phyloP scores from a whole-genome alignment of 2,113 vertebrate species.

The Trichechus manatus region DNA sequence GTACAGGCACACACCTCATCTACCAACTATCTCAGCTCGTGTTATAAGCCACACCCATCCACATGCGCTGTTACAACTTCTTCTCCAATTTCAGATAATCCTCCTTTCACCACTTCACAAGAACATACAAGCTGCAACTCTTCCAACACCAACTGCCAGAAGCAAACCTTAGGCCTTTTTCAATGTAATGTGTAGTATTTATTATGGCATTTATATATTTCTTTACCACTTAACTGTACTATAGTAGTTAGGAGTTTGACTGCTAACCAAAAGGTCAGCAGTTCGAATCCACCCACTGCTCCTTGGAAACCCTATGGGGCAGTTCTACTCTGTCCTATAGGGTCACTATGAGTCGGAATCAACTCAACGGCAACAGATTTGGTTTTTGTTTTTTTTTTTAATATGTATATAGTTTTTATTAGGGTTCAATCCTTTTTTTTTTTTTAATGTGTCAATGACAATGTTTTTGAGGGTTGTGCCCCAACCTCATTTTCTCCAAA shows the following conservation, averaged over 20 bases:
- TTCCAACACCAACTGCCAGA: background rate
- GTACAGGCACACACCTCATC: accelerated
- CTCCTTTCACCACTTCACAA: background rate
- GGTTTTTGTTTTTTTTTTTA: too few relatives aligned
- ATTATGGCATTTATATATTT: background rate
- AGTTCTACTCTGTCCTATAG: too few relatives aligned
- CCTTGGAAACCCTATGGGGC: too few relatives aligned
- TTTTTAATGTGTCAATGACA: background rate
- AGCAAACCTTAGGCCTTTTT: background rate
- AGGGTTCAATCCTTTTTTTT: background rate
- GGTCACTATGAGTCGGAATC: too few relatives aligned
- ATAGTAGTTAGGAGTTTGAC: too few relatives aligned
- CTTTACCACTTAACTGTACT: background rate
- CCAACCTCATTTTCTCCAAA: background rate
- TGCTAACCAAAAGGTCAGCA: too few relatives aligned
- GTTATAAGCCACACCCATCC: background rate
- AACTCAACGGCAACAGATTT: too few relatives aligned
- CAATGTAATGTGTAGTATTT: background rate
- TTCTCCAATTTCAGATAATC: background rate
- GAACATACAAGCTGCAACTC: background rate
- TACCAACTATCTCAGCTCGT: background rate
- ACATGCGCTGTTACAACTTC: background rate
- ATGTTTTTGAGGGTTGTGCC: background rate
- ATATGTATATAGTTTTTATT: background rate
- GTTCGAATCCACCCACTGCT: too few relatives aligned